Evolutionary conservation across 2,888 invertebrate genomes (phyloP).

Genomic region (Euclidia mi): DNA sequence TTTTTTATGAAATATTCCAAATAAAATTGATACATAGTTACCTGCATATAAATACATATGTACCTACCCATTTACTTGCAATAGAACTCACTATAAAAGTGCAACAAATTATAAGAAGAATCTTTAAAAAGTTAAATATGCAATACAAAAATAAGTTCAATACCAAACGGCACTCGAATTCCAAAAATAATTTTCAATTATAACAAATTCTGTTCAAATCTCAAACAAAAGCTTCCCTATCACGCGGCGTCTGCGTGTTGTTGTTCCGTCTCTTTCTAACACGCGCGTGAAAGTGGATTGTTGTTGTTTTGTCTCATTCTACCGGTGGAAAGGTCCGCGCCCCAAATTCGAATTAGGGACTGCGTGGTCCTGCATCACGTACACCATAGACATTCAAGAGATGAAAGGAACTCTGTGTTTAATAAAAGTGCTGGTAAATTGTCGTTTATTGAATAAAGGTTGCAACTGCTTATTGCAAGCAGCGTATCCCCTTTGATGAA

Average conservation of each 20-base stretch:
- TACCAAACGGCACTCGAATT: neutral
- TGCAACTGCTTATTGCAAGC: too few relatives aligned
- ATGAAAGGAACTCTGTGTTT: too few relatives aligned
- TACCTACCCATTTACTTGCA: too few relatives aligned
- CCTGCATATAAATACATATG: too few relatives aligned
- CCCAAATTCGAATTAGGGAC: constrained; percentile 30
- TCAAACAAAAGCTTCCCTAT: constrained; percentile 34
- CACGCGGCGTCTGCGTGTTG: constrained; percentile 61
- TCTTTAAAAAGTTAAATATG: too few relatives aligned
- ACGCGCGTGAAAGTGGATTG: constrained; percentile 28
- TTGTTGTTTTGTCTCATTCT: constrained; percentile 54
- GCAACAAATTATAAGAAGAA: too few relatives aligned
- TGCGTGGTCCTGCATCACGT: constrained; percentile 43
- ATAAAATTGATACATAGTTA: too few relatives aligned
- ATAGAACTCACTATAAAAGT: too few relatives aligned
- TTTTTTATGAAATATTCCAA: too few relatives aligned
- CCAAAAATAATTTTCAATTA: constrained; percentile 6
- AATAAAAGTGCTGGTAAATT: too few relatives aligned
- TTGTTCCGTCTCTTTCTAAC: constrained; percentile 56
- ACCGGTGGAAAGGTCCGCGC: constrained; percentile 28
- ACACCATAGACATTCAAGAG: constrained; percentile 18
- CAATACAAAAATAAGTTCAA: neutral
- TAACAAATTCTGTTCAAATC: neutral
- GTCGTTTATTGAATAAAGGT: too few relatives aligned
- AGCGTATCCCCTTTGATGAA: too few relatives aligned